Evolutionary conservation across 2,797 vertebrate genomes (phyloP).

Genomic region (Paramormyrops hopkinsi): DNA sequence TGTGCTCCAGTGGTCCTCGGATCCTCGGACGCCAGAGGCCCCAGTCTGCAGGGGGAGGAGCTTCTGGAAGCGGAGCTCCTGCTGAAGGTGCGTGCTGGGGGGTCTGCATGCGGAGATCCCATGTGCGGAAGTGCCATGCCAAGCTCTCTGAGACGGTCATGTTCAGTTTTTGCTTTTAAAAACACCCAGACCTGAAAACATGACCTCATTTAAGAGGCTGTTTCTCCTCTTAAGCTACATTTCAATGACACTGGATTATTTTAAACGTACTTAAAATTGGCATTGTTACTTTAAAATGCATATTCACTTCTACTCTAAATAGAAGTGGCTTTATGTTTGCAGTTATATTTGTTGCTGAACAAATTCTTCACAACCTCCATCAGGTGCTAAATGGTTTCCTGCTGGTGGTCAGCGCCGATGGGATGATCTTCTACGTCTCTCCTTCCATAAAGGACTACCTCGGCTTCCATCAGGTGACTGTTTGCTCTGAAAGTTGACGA

Average conservation of each 20-base stretch:
- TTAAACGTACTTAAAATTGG: not conserved
- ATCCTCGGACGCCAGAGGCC: conserved; percentile 53
- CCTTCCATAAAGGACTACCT: conserved; percentile 74
- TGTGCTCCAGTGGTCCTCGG: conserved; percentile 62
- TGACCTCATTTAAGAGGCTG: not conserved
- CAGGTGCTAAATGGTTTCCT: conserved; percentile 75
- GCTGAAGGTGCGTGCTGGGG: conserved; percentile 58
- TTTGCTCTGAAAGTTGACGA: not conserved
- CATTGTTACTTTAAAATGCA: not conserved
- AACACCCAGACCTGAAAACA: not conserved
- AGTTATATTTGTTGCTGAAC: not conserved
- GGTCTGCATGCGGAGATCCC: not conserved
- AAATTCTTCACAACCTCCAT: not conserved
- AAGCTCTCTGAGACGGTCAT: not conserved
- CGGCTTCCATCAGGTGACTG: conserved; percentile 71
- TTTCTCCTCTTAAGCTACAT: not conserved
- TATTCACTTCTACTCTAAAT: not conserved
- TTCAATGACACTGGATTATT: not conserved
- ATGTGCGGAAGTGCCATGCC: not conserved
- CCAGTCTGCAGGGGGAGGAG: conserved; percentile 41
- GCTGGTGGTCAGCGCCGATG: conserved; percentile 67
- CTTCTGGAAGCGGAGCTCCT: conserved; percentile 69
- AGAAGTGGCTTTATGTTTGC: not conserved
- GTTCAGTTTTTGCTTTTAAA: not conserved
- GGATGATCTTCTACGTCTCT: conserved; percentile 69